phyloP scores from a whole-genome alignment of 2,888 invertebrate genomes.

The Malacosoma neustria region DNA sequence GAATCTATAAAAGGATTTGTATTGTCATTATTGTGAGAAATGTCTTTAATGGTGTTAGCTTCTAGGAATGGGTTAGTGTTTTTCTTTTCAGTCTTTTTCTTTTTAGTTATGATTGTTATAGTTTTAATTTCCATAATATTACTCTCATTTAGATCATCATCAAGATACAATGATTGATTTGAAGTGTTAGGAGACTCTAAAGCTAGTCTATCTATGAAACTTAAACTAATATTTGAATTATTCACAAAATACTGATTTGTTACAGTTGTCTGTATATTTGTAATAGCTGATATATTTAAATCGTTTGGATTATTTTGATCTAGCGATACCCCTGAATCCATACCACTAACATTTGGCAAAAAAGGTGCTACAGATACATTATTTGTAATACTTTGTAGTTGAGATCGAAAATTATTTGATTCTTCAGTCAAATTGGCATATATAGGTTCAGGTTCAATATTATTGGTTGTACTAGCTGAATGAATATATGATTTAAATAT shows the following conservation, averaged over 20 bases:
- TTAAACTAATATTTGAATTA: slow-evolving; percentile 50
- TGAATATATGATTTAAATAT: not conserved
- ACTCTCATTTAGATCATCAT: slow-evolving; percentile 68
- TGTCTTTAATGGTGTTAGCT: not conserved
- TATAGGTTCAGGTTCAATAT: slow-evolving; percentile 28
- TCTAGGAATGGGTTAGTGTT: slow-evolving; percentile 16
- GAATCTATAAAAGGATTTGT: slow-evolving; percentile 65
- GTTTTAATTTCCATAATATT: slow-evolving; percentile 73
- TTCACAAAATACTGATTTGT: slow-evolving; percentile 52
- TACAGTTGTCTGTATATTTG: slow-evolving; percentile 45
- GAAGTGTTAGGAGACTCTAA: slow-evolving; percentile 52
- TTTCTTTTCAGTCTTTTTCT: slow-evolving; percentile 33
- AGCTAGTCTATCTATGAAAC: slow-evolving; percentile 62
- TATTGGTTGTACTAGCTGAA: not conserved
- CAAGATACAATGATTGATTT: slow-evolving; percentile 54
- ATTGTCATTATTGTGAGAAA: slow-evolving; percentile 13
- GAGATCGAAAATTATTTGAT: slow-evolving; percentile 6
- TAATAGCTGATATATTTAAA: slow-evolving; percentile 24
- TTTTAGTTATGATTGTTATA: slow-evolving; percentile 63
- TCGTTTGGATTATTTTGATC: slow-evolving; percentile 23
- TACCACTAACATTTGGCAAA: slow-evolving; percentile 12
- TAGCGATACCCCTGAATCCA: slow-evolving; percentile 44
- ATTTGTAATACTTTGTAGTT: not conserved
- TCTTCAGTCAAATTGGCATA: slow-evolving; percentile 37
- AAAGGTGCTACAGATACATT: not conserved